A percentile compares a stretch with the other conserved stretches of the same genome.
Evolutionary conservation across 2,797 vertebrate genomes (phyloP).

Genomic region (Scleropages formosus): DNA sequence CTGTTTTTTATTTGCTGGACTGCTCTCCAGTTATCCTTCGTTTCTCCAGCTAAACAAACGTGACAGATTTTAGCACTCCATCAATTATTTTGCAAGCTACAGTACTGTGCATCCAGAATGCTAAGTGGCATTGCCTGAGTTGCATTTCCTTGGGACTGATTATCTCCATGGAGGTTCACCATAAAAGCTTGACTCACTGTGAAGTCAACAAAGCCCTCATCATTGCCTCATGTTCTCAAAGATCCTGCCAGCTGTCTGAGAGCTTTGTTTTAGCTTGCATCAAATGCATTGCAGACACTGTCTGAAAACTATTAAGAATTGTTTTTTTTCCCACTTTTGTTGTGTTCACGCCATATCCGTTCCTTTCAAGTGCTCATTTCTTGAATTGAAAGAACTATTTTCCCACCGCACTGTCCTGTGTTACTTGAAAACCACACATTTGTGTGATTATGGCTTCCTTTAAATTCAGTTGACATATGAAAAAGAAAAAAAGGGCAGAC

Average conservation of each 20-base stretch:
- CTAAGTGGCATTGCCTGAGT: background rate
- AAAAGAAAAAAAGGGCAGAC: no score
- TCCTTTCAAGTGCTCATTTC: conserved; percentile 35
- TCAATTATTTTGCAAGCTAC: background rate
- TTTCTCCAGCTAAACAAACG: conserved; percentile 11
- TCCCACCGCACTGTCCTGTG: conserved; percentile 14
- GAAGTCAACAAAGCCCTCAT: background rate
- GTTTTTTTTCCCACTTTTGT: conserved; percentile 14
- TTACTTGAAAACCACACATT: conserved; percentile 23
- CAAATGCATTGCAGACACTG: background rate
- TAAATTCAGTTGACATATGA: no score
- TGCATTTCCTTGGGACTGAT: background rate
- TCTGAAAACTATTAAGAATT: conserved; percentile 19
- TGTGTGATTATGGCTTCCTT: background rate
- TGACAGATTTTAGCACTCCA: conserved; percentile 6
- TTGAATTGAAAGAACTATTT: conserved; percentile 34
- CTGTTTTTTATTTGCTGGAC: background rate
- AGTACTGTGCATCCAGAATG: background rate
- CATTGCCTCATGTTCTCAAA: background rate
- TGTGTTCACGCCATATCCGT: conserved; percentile 32
- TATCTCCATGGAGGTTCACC: background rate
- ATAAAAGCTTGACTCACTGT: no score
- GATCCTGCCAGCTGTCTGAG: background rate
- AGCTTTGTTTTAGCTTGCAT: background rate
- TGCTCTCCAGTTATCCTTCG: background rate